Evolutionary conservation across 2,888 invertebrate genomes (phyloP).

Genomic region (Lasioglossum zephyrum): DNA sequence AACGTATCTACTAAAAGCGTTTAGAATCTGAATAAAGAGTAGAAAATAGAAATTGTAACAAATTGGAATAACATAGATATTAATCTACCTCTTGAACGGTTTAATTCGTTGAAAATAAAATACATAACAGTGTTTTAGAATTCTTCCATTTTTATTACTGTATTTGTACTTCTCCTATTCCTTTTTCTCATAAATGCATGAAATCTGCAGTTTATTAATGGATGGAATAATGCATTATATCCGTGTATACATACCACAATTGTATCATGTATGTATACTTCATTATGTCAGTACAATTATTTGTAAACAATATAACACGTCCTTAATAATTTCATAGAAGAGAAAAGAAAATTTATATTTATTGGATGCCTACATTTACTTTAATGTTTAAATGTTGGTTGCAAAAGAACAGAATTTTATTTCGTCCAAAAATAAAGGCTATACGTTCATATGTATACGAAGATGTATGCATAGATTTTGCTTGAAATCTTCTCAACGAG

Average conservation of each 20-base stretch:
- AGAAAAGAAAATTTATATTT: background rate
- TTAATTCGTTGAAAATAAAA: background rate
- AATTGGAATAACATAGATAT: background rate
- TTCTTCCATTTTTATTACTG: background rate
- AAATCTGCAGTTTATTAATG: background rate
- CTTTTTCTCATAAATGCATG: too few species aligned
- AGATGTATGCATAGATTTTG: too few species aligned
- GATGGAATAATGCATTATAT: too few species aligned
- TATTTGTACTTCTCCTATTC: background rate
- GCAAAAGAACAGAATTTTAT: background rate
- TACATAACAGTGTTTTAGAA: background rate
- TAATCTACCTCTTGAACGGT: background rate
- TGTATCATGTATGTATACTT: too few species aligned
- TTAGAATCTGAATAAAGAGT: background rate
- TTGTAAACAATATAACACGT: too few species aligned
- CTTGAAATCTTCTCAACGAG: too few species aligned
- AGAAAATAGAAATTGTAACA: background rate
- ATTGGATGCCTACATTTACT: too few species aligned
- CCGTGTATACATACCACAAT: background rate
- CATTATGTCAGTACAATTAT: too few species aligned
- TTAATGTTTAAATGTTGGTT: background rate
- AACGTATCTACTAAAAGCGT: background rate
- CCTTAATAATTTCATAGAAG: too few species aligned
- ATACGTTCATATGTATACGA: background rate
- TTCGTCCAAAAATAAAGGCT: background rate